Evolutionary conservation across 2,888 invertebrate species (phyloP).

Genomic region (Acanthococcus lagerstroemiae): DNA sequence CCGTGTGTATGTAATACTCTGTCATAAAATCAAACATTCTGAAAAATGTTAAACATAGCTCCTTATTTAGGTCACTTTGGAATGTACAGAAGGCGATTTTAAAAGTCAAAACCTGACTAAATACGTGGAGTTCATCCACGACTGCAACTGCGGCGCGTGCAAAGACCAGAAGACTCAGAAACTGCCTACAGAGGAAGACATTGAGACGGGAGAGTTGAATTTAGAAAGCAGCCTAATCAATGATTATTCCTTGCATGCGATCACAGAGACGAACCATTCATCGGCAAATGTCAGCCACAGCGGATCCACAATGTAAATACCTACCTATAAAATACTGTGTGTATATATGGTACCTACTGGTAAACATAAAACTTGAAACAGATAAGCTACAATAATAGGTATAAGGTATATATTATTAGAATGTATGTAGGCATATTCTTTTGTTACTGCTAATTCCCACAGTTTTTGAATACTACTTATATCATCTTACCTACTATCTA

Average conservation of each 20-base stretch:
- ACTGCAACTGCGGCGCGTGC: conserved; percentile 56
- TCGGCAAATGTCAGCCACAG: not conserved
- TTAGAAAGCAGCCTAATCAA: not conserved
- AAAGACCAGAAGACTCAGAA: conserved; percentile 42
- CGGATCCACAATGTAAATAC: not conserved
- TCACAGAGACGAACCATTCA: not conserved
- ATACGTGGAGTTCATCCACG: conserved; percentile 54
- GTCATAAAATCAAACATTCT: too few species aligned
- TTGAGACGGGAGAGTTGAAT: not conserved
- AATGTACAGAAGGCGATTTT: conserved; percentile 48
- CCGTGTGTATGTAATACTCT: too few species aligned
- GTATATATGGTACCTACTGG: too few species aligned
- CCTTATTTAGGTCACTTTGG: conserved; percentile 48
- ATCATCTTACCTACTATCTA: too few species aligned
- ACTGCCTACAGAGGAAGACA: conserved; percentile 1
- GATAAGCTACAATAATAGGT: too few species aligned
- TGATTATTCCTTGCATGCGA: not conserved
- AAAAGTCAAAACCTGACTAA: conserved; percentile 49
- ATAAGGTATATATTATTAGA: too few species aligned
- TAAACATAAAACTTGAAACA: too few species aligned
- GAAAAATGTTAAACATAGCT: too few species aligned
- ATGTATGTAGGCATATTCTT: too few species aligned
- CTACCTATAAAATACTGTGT: not conserved
- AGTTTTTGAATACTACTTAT: too few species aligned
- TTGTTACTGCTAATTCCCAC: too few species aligned